phyloP scores from a whole-genome alignment of 2,113 vertebrate species.

The Oncorhynchus clarkii region DNA sequence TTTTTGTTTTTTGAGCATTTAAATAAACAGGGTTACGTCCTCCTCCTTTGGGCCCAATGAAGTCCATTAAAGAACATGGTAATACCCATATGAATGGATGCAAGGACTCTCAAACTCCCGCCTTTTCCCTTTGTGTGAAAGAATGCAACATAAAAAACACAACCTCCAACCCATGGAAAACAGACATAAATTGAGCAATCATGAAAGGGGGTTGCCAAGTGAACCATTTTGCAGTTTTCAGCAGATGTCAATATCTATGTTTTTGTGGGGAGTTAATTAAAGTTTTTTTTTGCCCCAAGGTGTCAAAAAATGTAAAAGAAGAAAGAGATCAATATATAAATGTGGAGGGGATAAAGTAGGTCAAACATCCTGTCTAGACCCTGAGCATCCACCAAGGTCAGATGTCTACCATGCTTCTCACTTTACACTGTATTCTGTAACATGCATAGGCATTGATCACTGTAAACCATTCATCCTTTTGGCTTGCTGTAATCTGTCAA shows the following conservation, averaged over 20 bases:
- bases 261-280: slow-evolving; percentile 35
- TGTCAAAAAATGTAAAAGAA: slow-evolving; percentile 7
- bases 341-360: slow-evolving; percentile 11
- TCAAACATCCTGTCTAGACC: slow-evolving; percentile 5
- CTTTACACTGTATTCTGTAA: too few relatives aligned
- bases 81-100: slow-evolving; percentile 67
- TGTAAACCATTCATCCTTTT: not conserved
- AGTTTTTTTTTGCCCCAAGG: slow-evolving; percentile 26
- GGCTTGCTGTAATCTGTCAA: not conserved
- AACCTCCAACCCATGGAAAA: not conserved
- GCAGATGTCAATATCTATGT: slow-evolving; percentile 36
- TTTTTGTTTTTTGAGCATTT: slow-evolving; percentile 67
- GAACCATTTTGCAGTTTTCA: slow-evolving; percentile 5
- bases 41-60: slow-evolving; percentile 67
- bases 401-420: not conserved
- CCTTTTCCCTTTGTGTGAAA: slow-evolving; percentile 71
- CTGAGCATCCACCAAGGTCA: not conserved
- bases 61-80: slow-evolving; percentile 74
- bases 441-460: not conserved
- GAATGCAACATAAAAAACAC: slow-evolving; percentile 70
- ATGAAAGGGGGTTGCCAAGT: slow-evolving; percentile 43
- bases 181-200: slow-evolving; percentile 22
- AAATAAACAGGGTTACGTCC: slow-evolving; percentile 73
- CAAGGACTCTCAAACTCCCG: slow-evolving; percentile 58
- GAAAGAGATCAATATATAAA: slow-evolving; percentile 39